These are phyloP conservation scores for Cylas formicarius DNA, from an alignment of 1,140 invertebrate species.

Conservation along the genomic window DNA sequence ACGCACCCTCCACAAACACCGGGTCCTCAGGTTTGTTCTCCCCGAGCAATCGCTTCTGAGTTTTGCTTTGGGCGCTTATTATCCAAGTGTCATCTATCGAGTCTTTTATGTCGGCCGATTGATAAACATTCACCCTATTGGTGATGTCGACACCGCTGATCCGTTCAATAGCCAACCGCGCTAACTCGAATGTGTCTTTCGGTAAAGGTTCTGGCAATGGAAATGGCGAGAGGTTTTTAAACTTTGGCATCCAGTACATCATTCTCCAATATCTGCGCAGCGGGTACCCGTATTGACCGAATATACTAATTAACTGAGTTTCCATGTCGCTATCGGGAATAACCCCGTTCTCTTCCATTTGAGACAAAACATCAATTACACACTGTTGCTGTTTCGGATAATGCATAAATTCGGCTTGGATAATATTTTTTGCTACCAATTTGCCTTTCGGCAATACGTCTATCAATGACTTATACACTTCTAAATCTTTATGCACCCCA, in stretches of 20 bases:
- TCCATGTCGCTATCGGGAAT: constrained; percentile 87
- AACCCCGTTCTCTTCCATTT: constrained; percentile 88
- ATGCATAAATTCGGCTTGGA: constrained; percentile 83
- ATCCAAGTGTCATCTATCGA: constrained; percentile 90
- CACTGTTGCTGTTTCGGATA: constrained; percentile 93
- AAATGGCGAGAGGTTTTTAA: constrained; percentile 87
- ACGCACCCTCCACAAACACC: constrained; percentile 84
- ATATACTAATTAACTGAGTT: constrained; percentile 71
- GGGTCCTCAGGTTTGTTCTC: constrained; percentile 61
- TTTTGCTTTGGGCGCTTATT: constrained; percentile 76
- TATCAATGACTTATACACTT: constrained; percentile 84
- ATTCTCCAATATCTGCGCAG: constrained; percentile 81
- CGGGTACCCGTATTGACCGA: constrained; percentile 72
- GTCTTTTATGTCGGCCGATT: constrained; percentile 64
- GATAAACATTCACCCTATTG: constrained; percentile 60
- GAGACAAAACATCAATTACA: constrained; percentile 73
- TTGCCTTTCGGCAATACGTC: constrained; percentile 89
- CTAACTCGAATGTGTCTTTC: constrained; percentile 69
- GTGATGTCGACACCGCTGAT: constrained; percentile 82
- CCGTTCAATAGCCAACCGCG: constrained; percentile 74
- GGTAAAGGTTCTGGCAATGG: constrained; percentile 69
- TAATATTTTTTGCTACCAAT: constrained; percentile 72
- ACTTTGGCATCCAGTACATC: constrained; percentile 99
- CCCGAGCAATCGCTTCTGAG: constrained; percentile 67
- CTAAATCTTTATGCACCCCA: constrained; percentile 82